Percentiles rank a stretch among this genome's conserved stretches.
These are phyloP conservation scores for Labeo catla DNA, from an alignment of 2,113 vertebrate genomes.

Conservation along the genomic window DNA sequence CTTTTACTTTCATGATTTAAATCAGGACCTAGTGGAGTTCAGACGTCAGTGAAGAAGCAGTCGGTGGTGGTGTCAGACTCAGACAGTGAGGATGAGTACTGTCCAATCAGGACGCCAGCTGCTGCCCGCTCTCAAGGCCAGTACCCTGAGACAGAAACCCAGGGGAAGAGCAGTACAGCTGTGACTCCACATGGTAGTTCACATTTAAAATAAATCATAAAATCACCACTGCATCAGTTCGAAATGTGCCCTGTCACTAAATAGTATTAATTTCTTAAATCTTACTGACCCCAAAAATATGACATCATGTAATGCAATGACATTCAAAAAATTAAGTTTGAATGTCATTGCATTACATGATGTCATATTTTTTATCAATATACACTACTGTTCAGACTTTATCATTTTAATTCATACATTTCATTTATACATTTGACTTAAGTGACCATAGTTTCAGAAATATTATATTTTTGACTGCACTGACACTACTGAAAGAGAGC, in stretches of 20 bases:
- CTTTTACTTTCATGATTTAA: background rate
- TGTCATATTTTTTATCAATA: no score
- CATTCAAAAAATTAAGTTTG: no score
- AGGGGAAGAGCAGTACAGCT: constrained; percentile 73
- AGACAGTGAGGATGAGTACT: constrained; percentile 94
- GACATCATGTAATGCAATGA: no score
- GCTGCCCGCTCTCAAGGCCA: constrained; percentile 75
- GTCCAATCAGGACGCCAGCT: constrained; percentile 62
- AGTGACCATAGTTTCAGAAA: background rate
- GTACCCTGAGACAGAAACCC: constrained; percentile 42
- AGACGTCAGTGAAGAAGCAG: constrained; percentile 78
- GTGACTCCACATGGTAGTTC: constrained; percentile 73
- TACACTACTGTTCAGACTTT: no score
- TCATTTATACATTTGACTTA: background rate
- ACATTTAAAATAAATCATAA: constrained; percentile 10
- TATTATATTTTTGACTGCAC: background rate
- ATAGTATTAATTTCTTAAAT: no score
- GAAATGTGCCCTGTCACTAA: background rate
- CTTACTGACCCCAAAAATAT: no score
- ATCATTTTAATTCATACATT: background rate
- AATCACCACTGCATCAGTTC: background rate
- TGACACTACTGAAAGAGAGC: background rate
- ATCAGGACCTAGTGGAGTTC: constrained; percentile 93
- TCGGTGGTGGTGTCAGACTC: constrained; percentile 90
- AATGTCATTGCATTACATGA: no score